Evolutionary conservation across 2,797 vertebrate species (phyloP).

Genomic region (Podargus strigoides): DNA sequence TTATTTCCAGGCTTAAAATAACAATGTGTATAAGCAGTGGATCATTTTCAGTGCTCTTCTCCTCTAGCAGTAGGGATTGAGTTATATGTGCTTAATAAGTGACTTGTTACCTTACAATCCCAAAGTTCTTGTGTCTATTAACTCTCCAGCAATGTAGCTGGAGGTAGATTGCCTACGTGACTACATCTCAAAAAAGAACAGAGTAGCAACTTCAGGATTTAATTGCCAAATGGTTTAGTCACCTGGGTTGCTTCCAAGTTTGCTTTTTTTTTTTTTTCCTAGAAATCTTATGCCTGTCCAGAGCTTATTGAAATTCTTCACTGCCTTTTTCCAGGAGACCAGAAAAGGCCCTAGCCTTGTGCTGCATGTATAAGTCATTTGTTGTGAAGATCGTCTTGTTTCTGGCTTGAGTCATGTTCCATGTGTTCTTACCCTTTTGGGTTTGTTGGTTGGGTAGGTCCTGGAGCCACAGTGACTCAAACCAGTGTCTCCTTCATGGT

Average conservation of each 20-base stretch:
- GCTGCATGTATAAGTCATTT: background rate
- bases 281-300: background rate
- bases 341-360: background rate
- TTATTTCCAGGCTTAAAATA: background rate
- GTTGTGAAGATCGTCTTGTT: background rate
- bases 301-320: background rate
- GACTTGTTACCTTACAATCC: background rate
- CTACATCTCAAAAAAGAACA: background rate
- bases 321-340: background rate
- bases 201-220: background rate
- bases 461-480: background rate
- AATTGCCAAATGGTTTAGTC: constrained; percentile 1
- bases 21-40: background rate
- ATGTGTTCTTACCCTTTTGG: background rate
- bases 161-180: background rate
- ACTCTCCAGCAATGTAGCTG: background rate
- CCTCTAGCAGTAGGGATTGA: background rate
- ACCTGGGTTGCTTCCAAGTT: background rate
- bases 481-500: background rate
- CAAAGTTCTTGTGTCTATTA: background rate
- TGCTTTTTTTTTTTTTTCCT: too few species aligned
- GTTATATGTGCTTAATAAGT: background rate
- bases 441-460: background rate
- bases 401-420: background rate
- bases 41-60: background rate